Evolutionary conservation across 1,140 invertebrate genomes (phyloP).

Genomic region (Ganaspis sp.): DNA sequence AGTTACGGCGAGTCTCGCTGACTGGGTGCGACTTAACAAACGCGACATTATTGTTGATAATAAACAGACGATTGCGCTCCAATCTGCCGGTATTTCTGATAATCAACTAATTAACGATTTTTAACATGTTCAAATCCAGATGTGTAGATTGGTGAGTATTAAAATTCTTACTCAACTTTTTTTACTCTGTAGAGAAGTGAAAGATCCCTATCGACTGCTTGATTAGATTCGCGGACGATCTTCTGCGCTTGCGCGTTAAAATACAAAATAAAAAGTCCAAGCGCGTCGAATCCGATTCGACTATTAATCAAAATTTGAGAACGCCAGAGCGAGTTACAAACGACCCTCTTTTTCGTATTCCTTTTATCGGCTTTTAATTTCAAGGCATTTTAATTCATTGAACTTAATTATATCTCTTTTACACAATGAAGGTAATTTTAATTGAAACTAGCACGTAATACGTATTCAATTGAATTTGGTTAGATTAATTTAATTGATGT

Average conservation of each 20-base stretch:
- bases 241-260: not conserved
- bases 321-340: not conserved
- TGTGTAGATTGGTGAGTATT: no score
- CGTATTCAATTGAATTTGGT: no score
- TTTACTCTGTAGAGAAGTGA: not conserved
- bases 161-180: no score
- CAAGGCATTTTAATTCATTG: not conserved
- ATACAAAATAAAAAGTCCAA: not conserved
- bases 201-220: not conserved
- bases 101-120: conserved; percentile 19
- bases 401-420: not conserved
- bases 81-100: conserved; percentile 32
- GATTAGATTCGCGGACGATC: not conserved
- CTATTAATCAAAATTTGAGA: conserved; percentile 6
- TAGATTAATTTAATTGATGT: no score
- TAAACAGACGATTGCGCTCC: conserved; percentile 62
- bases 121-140: not conserved
- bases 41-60: conserved; percentile 65
- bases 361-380: not conserved
- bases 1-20: conserved; percentile 31
- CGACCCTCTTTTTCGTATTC: not conserved
- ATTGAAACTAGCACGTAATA: no score
- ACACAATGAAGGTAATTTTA: no score
- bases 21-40: conserved; percentile 52
- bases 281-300: conserved; percentile 1